Evolutionary conservation across 1,140 invertebrate species (phyloP).

Genomic region (Drepana arcuata): DNA sequence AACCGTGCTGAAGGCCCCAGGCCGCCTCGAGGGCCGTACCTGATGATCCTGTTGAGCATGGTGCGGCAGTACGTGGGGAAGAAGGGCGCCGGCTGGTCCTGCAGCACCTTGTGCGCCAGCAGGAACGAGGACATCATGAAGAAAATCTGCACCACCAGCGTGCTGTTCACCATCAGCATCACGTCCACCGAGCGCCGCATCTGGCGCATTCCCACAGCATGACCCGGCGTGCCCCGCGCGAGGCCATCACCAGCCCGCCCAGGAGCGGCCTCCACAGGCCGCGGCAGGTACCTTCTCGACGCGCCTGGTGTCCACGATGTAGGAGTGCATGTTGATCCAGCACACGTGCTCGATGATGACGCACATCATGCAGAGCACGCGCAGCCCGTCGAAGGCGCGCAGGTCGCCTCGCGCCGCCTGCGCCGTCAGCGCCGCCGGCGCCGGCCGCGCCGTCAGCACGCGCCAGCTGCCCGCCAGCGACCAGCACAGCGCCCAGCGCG

Average conservation of each 20-base stretch:
- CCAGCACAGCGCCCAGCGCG: constrained; percentile 42
- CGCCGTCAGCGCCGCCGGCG: constrained; percentile 26
- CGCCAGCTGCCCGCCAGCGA: constrained; percentile 49
- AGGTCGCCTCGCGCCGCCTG: constrained; percentile 25
- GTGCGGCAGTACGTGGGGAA: constrained; percentile 34
- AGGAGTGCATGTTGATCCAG: constrained; percentile 43
- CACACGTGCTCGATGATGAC: constrained; percentile 55
- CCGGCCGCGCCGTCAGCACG: constrained; percentile 32
- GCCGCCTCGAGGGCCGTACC: too few relatives aligned
- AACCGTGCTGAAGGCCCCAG: too few relatives aligned
- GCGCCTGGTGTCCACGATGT: constrained; percentile 27
- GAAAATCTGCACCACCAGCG: constrained; percentile 59
- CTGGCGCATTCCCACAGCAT: too few relatives aligned
- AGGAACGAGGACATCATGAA: constrained; percentile 59
- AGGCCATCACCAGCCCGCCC: too few relatives aligned
- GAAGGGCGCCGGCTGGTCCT: constrained; percentile 14
- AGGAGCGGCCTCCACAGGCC: too few relatives aligned
- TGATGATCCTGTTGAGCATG: constrained; percentile 51
- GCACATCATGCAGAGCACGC: constrained; percentile 49
- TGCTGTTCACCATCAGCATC: constrained; percentile 51
- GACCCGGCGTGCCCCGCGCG: too few relatives aligned
- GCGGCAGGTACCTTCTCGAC: constrained; percentile 39
- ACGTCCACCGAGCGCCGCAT: constrained; percentile 30
- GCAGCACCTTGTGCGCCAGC: constrained; percentile 51
- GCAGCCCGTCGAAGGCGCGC: constrained; percentile 38